A percentile compares a stretch with the other conserved stretches of the same genome.
phyloP scores from a whole-genome alignment of 1,140 invertebrate species.

The Melipona quadrifasciata region DNA sequence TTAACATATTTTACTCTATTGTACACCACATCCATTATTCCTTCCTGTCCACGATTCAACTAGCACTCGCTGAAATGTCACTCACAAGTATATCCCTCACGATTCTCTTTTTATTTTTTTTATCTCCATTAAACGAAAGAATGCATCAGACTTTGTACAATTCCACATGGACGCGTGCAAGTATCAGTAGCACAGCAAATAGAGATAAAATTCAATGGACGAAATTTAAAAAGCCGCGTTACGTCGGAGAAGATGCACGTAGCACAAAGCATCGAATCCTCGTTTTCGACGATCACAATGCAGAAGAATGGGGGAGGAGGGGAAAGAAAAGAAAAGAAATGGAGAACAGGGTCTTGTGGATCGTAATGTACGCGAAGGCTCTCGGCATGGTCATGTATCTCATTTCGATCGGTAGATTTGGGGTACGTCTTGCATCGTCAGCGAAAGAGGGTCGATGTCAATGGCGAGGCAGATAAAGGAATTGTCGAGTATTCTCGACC shows the following conservation, averaged over 20 bases:
- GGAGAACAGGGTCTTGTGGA: background rate
- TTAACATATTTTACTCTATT: background rate
- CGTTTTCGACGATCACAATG: constrained; percentile 13
- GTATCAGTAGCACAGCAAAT: background rate
- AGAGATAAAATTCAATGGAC: background rate
- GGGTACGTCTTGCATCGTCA: constrained; percentile 62
- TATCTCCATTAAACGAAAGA: background rate
- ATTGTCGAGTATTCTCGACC: constrained; percentile 66
- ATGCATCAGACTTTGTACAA: background rate
- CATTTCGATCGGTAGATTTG: constrained; percentile 37
- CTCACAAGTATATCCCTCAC: background rate
- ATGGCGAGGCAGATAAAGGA: constrained; percentile 67
- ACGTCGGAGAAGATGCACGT: background rate
- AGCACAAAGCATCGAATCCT: background rate
- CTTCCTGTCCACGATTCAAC: background rate
- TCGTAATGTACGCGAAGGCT: background rate
- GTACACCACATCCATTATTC: background rate
- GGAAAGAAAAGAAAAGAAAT: background rate
- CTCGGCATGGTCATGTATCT: background rate
- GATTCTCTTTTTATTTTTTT: background rate
- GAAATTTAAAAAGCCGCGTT: background rate
- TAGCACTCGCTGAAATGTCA: background rate
- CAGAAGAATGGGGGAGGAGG: background rate
- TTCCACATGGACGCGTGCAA: background rate
- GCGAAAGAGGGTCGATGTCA: constrained; percentile 58